These are phyloP conservation scores for Tetrao urogallus DNA, from an alignment of 2,113 vertebrate genomes.

Conservation along the genomic window DNA sequence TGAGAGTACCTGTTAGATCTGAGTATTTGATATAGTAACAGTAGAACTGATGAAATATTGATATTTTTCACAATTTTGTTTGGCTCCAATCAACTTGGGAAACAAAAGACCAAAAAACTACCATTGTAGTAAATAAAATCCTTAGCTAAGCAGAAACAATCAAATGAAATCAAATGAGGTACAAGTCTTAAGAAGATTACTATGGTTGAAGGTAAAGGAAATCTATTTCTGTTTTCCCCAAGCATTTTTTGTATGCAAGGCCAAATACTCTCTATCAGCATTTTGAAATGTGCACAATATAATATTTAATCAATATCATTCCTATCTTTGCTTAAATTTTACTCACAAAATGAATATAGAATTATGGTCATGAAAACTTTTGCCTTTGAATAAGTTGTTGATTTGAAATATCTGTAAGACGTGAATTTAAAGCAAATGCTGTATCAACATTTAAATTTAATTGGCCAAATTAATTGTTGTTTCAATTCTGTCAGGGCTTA, in stretches of 20 bases:
- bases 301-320: neutral
- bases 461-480: neutral
- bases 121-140: slow-evolving; percentile 36
- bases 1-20: neutral
- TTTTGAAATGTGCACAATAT: neutral
- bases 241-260: neutral
- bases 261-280: slow-evolving; percentile 32
- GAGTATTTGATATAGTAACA: neutral
- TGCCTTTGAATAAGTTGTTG: neutral
- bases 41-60: neutral
- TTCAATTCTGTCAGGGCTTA: neutral
- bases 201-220: slow-evolving; percentile 21
- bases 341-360: neutral
- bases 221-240: slow-evolving; percentile 15
- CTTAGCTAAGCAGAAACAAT: slow-evolving; percentile 18
- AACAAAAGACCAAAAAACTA: neutral
- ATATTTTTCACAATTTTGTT: slow-evolving; percentile 26
- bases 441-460: neutral
- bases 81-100: neutral
- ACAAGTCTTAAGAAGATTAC: slow-evolving; percentile 43
- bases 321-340: neutral
- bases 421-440: neutral
- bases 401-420: neutral
- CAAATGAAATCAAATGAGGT: neutral
- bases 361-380: neutral